phyloP scores from a whole-genome alignment of 2,797 vertebrate genomes.

The Diplodus puntazzo region DNA sequence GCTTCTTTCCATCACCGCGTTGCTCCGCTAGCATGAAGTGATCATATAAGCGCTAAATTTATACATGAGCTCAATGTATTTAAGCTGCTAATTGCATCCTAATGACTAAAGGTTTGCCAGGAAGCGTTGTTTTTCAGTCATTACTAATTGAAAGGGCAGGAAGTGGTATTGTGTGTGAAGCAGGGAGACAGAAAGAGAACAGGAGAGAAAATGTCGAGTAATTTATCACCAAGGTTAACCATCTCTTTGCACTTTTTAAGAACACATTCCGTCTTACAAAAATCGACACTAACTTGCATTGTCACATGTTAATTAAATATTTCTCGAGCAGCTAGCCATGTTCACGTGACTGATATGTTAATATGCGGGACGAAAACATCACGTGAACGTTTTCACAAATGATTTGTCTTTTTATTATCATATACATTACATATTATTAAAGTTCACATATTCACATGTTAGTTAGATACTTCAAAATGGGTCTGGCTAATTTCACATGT shows the following conservation, averaged over 20 bases:
- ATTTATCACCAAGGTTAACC: background rate
- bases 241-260: background rate
- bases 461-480: too few relatives aligned
- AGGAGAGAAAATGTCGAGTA: constrained; percentile 21
- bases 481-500: too few relatives aligned
- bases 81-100: constrained; percentile 74
- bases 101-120: constrained; percentile 72
- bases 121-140: constrained; percentile 65
- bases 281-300: too few relatives aligned
- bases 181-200: constrained; percentile 18
- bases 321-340: too few relatives aligned
- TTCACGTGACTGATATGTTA: too few relatives aligned
- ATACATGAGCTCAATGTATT: constrained; percentile 66
- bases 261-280: too few relatives aligned
- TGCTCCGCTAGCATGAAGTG: constrained; percentile 55
- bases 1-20: constrained; percentile 52
- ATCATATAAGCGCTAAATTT: constrained; percentile 77
- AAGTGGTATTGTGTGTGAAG: constrained; percentile 46
- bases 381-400: too few relatives aligned
- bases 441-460: too few relatives aligned
- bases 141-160: constrained; percentile 66
- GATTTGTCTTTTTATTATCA: too few relatives aligned
- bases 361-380: too few relatives aligned
- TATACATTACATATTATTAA: too few relatives aligned
- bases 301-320: too few relatives aligned